Evolutionary conservation across 2,113 vertebrate species (phyloP), one percentile per base, ranked within the genome.

Genomic region (Hylia prasina): DNA sequence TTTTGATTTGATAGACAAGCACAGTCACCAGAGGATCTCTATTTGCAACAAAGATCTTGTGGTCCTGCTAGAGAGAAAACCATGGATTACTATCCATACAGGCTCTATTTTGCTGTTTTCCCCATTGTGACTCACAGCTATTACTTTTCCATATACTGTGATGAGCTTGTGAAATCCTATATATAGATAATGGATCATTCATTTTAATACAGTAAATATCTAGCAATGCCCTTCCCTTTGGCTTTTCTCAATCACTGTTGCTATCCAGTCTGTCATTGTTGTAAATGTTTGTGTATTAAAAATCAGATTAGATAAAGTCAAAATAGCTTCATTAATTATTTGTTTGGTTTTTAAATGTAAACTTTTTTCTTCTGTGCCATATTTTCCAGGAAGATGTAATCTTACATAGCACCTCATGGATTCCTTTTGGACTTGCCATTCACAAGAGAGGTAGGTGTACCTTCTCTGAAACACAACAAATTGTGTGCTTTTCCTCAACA

Each of bases 291-390:
- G 5, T 56, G 68, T 93, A 95, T 84, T 94, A 96, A 96, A 97
- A 97, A 93, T 95, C 65, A 97, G 96, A 96, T 90, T 87, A 96
- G 58, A 85, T 72, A 83, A 96, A 92, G 77, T 92, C 40, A 57
- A 89, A 95, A 96, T 64, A 88, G 44, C 53, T 61, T 95, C 27
- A 37, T 64, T 47, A 91, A 85, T 60, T 48, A n/a, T 40, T 77
- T 92, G 17, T 39, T 80, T 87, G 63, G 6, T 50, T 66, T 96
- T 84, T 57, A 44, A 90, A 54, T 6, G 5, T 4, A 69, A 22
- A 63, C 4, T 30, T 89, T 65, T 82, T 89, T 53, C 45, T 88
- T 95, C 73, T 85, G 31, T 90, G 35, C n/a, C 44, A 16, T 58
- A 16, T 27, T 76, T 93, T 70, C 35, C 78, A 61, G 54, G 65